Base-by-base conservation (phyloP, 2,113 vertebrate species). In the Psephotus haematonotus region DNA sequence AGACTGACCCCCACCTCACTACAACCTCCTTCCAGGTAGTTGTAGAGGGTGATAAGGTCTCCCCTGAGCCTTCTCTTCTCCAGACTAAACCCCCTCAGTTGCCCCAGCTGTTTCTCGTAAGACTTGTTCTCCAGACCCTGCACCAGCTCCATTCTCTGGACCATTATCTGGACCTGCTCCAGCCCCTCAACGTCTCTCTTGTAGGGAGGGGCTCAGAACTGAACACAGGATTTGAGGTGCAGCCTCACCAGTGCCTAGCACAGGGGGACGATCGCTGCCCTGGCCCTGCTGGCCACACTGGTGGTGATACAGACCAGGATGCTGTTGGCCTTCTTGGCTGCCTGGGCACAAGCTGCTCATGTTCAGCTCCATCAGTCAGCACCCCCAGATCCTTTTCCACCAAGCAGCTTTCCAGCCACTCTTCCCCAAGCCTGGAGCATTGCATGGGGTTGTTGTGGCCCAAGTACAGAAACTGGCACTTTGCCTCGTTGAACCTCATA, bases 1-100 rank as follows among this genome's bases (percentile, higher is more conserved):
- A 62, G 9, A 22, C 17, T 0, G 0, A 39, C 7, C 2, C 3
- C 4, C 6, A 57, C 7, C 11, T 28, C 1, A 2, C 5, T 53
- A 35, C 7, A 31, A 1, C 14, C 28, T 70, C 39, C 9, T 70
- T 25, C 49, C 35, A 55, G 41, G 33, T 1, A 44, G 17, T 4
- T 83, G 22, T 17, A 37, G 16, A n/a, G 28, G 17, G 3, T 2
- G 0, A 35, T 19, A 18, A 44, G 6, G 8, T 65, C 13, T 18
- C 9, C 17, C 6, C 17, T 50, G 31, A 71, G 17, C 3, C 13
- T 86, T 13, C 33, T 44, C 2, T 78, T 72, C 41, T 71, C 4
- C 24, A 41, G 24, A 0, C 10, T 53, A 39, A 78, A 77, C 12
- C 60, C 0, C 4, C 10, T 3, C 41, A 55, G 2, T 2, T 43